Conservation (phyloP, 2,888 invertebrate species). For the Mimachlamys varia region DNA sequence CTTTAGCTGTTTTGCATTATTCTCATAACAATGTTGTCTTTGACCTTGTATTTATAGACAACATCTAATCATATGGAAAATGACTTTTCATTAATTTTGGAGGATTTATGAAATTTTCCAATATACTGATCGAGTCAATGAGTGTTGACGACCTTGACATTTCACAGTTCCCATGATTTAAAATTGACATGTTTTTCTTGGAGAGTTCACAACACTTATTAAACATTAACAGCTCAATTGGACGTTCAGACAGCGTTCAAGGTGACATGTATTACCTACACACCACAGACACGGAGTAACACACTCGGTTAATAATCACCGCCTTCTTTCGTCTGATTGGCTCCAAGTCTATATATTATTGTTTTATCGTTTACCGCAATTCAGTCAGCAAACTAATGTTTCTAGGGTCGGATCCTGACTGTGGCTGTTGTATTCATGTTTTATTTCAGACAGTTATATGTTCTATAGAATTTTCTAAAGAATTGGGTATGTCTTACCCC, state of each 20-base stretch:
- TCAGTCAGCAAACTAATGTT: no score
- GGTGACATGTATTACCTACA: not conserved
- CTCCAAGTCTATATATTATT: no score
- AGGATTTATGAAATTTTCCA: not conserved
- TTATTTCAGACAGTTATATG: no score
- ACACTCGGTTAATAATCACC: no score
- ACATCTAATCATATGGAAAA: not conserved
- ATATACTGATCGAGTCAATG: not conserved
- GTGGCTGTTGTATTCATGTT: no score
- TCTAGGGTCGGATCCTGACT: no score
- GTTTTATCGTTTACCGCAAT: no score
- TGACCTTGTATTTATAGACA: not conserved
- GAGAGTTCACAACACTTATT: not conserved
- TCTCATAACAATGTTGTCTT: not conserved
- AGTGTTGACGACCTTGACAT: not conserved
- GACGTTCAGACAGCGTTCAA: not conserved
- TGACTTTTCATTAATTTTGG: not conserved
- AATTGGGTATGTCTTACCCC: no score
- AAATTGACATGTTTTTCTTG: not conserved
- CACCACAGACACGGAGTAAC: no score
- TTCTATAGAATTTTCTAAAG: no score
- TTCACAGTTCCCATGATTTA: not conserved
- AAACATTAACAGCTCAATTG: not conserved
- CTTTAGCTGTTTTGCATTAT: not conserved
- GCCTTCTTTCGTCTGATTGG: no score